Base-by-base conservation (phyloP, 2,113 vertebrate genomes). In the Epinephelus lanceolatus region DNA sequence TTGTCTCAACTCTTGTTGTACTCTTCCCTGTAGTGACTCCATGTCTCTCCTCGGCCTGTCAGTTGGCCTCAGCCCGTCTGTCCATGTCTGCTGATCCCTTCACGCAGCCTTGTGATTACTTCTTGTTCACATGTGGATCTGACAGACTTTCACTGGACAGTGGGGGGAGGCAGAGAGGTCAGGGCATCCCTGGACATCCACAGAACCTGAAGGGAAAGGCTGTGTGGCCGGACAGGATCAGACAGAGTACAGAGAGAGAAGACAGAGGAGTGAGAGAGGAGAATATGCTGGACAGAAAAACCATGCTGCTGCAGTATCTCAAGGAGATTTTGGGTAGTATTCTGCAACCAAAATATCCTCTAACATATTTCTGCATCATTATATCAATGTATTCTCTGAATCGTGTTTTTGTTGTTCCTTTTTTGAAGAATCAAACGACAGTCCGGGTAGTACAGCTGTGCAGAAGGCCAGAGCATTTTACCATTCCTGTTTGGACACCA, bases 381-480 rank as follows among this genome's bases (percentile, higher is more conserved):
- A 57, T 18, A 73, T 70, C 1, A 81, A 6, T 0, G 23, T 18
- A 17, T 14, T 33, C 12, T 53, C 6, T 80, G 42, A 72, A 53
- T 6, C 0, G 0, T 52, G 37, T 59, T 25, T 70, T 23, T 15
- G 5, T 12, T 49, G 3, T 23, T 86, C 18, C 69, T 21, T 73
- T 19, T 60, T 11, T 78, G 42, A 79, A 98, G 97, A 97, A 81
- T 55, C 81, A 42, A 68, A 71, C 2, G 76, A 73, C 62, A 27
- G 1, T n/a, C 72, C 12, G 0, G 5, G 55, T 71, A 85, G 78
- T 23, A 94, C 95, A 81, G 96, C 95, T 5, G 92, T 95, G 51
- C 94, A 96, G 84, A 98, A 98, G 89, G 96, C 96, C 56, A 93
- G 93, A 76, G 86, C 49, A 7, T 98, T 98, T 93, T 98, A 97